These are phyloP conservation scores for Drosophila oshimai DNA, from an alignment of 1,140 invertebrate genomes.

Conservation along the genomic window DNA sequence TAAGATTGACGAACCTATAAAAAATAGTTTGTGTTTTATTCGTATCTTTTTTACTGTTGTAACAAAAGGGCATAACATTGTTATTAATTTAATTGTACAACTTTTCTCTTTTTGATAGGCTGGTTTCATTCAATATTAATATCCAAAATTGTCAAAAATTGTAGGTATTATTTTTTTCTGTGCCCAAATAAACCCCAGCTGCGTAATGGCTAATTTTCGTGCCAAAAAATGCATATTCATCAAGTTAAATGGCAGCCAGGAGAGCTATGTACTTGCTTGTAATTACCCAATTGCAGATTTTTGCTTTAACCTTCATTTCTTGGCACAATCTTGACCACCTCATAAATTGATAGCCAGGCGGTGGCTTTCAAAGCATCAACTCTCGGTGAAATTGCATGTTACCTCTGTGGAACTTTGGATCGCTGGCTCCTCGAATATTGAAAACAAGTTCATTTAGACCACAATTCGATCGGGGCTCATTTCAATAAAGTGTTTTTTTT, in stretches of 20 bases:
- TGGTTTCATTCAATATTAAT: no score
- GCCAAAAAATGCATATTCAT: conserved; percentile 65
- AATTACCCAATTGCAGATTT: conserved; percentile 53
- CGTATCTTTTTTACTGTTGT: no score
- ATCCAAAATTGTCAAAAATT: not conserved
- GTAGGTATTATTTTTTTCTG: not conserved
- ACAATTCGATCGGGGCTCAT: conserved; percentile 69
- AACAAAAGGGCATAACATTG: no score
- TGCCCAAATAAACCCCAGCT: conserved; percentile 4
- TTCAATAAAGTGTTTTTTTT: conserved; percentile 72
- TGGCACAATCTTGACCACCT: conserved; percentile 76
- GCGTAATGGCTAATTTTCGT: not conserved
- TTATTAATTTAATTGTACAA: no score
- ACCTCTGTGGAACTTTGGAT: not conserved
- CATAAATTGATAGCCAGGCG: conserved; percentile 63
- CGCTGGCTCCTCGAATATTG: conserved; percentile 14
- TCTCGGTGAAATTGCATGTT: conserved; percentile 50
- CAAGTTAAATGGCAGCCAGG: conserved; percentile 58
- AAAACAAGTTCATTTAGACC: conserved; percentile 69
- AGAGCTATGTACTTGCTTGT: conserved; percentile 32
- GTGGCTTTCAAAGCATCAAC: conserved; percentile 44
- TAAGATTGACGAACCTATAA: no score
- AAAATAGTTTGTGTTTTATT: no score
- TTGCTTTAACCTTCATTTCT: conserved; percentile 32
- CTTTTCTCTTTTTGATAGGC: no score